phyloP scores from a whole-genome alignment of 2,797 vertebrate genomes.

The Urophycis tenuis region DNA sequence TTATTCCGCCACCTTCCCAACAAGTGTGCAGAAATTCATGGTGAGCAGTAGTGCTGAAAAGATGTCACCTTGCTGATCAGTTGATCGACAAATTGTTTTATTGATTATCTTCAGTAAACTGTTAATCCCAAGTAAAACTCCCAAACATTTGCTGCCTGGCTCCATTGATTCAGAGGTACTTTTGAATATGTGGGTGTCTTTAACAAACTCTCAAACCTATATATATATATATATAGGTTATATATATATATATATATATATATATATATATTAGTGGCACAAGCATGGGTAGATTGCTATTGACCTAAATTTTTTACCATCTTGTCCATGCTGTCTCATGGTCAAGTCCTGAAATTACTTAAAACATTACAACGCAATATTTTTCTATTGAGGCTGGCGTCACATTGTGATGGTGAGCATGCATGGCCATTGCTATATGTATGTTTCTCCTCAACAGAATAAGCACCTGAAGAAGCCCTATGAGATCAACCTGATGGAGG shows the following conservation, averaged over 20 bases:
- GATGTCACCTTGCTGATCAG: neutral
- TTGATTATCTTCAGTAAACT: neutral
- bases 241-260: neutral
- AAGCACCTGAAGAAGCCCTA: constrained; percentile 71
- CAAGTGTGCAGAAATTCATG: constrained; percentile 73
- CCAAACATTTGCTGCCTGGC: neutral
- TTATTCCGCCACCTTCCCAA: constrained; percentile 72
- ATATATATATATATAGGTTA: neutral
- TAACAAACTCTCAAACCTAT: neutral
- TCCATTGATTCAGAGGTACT: neutral
- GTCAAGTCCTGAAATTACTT: no score
- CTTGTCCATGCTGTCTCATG: neutral
- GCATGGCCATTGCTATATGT: neutral
- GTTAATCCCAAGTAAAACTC: neutral
- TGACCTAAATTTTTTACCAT: neutral
- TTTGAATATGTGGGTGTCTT: neutral
- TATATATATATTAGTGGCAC: neutral
- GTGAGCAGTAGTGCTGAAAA: constrained; percentile 44
- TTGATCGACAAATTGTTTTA: neutral
- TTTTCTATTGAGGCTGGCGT: neutral
- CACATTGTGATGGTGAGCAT: no score
- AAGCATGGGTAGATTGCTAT: neutral
- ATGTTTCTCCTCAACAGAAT: constrained; percentile 30
- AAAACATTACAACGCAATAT: neutral
- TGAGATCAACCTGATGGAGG: constrained; percentile 75